Base-by-base conservation (phyloP, 2,113 vertebrate species). In the Clarias macrocephalus region DNA sequence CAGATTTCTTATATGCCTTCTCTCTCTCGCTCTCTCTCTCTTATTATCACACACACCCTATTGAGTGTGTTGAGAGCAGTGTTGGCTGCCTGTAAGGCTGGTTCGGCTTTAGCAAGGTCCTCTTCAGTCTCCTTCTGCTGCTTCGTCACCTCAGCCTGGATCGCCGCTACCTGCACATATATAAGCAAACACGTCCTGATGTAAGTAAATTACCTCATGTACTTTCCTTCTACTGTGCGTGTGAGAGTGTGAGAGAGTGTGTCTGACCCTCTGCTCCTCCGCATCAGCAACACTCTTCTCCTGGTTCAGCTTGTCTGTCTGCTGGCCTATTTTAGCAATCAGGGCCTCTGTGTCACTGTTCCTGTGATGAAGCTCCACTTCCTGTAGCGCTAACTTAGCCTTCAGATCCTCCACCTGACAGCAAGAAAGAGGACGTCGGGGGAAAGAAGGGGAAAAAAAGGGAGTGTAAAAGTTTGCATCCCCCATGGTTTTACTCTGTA, bases 361-460 rank as follows among this genome's bases (percentile, higher is more conserved):
- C 91, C 95, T 95, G 91, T 95, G 95, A 94, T 95, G 95, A 92
- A 98, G 93, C 94, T 96, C 95, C 91, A 93, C 96, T 91, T 96
- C 95, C 92, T 97, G 96, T 91, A 96, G 85, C 65, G 95, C 95
- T 91, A 96, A 92, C 94, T 97, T 96, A 90, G 96, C 95, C 89
- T 95, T 97, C 89, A 96, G 92, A 92, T 97, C 96, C 95, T 99
- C 95, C 91, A 97, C 96, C 95, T 97, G 92, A 93, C 1, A 83
- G 33, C 48, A 21, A 33, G 18, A 25, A 42, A 1, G 33, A 76
- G 5, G 37, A 62, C 85, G 48, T 48, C 42, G 18, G 33, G 56
- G 54, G 25, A 52, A 10, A 57, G 19, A 16, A 54, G 9, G 37
- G n/a, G 23, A 2, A 54, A 86, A 0, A 57, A 21, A 52, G 42